A percentile compares a stretch with the other conserved stretches of the same genome.
Conservation (phyloP, 2,113 vertebrate species). For the Pantherophis guttatus region DNA sequence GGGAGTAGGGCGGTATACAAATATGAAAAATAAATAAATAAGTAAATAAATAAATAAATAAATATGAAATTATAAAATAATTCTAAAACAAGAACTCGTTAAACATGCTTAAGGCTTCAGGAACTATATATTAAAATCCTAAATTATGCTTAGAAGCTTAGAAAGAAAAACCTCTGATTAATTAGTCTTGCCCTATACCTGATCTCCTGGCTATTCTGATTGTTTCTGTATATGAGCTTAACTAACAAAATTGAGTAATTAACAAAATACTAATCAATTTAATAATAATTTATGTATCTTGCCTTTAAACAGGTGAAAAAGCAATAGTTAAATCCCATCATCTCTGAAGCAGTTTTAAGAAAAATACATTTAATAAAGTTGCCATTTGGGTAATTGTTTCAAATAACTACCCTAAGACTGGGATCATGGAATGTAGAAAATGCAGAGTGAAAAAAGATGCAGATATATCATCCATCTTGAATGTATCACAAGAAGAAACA, state of each 20-base stretch:
- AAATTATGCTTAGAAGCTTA: not conserved
- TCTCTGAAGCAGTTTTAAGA: not conserved
- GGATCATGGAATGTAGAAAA: slow-evolving; percentile 21
- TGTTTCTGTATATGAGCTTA: not conserved
- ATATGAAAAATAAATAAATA: too few relatives aligned
- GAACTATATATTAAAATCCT: not conserved
- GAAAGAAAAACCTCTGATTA: not conserved
- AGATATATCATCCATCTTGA: not conserved
- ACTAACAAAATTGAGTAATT: not conserved
- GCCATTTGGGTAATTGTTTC: slow-evolving; percentile 3
- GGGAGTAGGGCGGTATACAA: too few relatives aligned
- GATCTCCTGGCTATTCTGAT: not conserved
- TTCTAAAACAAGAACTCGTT: not conserved
- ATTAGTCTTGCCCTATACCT: not conserved
- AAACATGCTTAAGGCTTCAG: not conserved
- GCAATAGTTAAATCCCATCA: slow-evolving; percentile 10
- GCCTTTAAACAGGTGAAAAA: slow-evolving; percentile 43
- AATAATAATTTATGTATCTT: not conserved
- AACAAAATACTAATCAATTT: not conserved
- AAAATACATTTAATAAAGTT: slow-evolving; percentile 10
- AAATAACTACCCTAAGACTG: not conserved
- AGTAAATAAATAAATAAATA: too few relatives aligned
- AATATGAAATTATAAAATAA: not conserved
- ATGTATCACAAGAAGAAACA: not conserved
- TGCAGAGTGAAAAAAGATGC: not conserved